Evolutionary conservation across 1,140 invertebrate species (phyloP).

Genomic region (Orchesella cincta): DNA sequence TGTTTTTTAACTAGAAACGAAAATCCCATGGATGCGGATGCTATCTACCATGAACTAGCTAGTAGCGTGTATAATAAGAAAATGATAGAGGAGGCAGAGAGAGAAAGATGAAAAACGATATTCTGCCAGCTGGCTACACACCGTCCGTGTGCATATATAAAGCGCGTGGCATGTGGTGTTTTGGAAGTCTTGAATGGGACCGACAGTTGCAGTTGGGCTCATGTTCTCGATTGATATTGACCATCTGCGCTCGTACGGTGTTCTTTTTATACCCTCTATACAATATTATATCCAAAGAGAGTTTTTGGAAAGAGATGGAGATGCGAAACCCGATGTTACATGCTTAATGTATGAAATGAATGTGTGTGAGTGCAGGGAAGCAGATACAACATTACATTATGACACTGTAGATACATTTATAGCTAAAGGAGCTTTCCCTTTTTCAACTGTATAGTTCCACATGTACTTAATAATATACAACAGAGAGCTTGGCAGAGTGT

Average conservation of each 20-base stretch:
- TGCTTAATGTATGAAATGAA: too few species aligned
- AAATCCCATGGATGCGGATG: not conserved
- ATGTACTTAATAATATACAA: too few species aligned
- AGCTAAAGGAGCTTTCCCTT: too few species aligned
- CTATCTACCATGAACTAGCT: not conserved
- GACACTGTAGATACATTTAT: too few species aligned
- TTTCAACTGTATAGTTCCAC: too few species aligned
- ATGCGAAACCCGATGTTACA: too few species aligned
- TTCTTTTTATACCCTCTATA: too few species aligned
- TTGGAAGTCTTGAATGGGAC: slow-evolving; percentile 19
- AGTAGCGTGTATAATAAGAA: not conserved
- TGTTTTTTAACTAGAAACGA: too few species aligned
- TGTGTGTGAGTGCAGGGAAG: not conserved
- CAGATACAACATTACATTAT: not conserved
- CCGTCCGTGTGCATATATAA: not conserved
- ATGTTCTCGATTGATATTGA: slow-evolving; percentile 48
- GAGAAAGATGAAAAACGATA: slow-evolving; percentile 1
- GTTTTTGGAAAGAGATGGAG: too few species aligned
- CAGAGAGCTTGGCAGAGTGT: too few species aligned
- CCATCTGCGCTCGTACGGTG: slow-evolving; percentile 47
- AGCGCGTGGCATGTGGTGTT: not conserved
- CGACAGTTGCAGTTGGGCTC: slow-evolving; percentile 41
- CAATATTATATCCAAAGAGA: too few species aligned
- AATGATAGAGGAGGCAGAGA: not conserved
- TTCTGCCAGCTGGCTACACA: slow-evolving; percentile 3